Base-by-base conservation (phyloP, 2,113 vertebrate genomes). In the Erythrolamprus reginae region DNA sequence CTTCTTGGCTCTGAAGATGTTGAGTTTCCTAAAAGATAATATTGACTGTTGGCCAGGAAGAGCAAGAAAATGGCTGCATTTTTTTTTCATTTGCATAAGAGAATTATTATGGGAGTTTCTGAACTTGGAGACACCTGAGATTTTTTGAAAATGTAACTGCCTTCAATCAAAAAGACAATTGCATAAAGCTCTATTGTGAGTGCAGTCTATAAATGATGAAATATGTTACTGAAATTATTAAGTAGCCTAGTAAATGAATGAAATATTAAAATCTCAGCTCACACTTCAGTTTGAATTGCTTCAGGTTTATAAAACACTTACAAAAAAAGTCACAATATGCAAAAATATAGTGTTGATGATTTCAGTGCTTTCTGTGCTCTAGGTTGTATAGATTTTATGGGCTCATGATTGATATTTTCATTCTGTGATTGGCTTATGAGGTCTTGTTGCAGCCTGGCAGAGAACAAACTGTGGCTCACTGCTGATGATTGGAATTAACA, bases 181-280 rank as follows among this genome's bases (percentile, higher is more conserved):
- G 26, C 92, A 95, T 96, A 95, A 95, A 95, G 10, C 56, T 94
- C 23, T 42, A 47, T 96, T 94, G 96, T 88, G 90, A 93, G 93
- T 94, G 28, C n/a, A 92, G 28, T 84, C 47, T 89, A 51, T 38
- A 10, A 56, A 91, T 95, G 86, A 95, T 94, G 93, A 93, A 96
- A 96, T 82, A 28, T 92, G 95, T 90, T 93, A 42, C 89, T 95
- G 91, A 92, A 91, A 88, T 93, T 95, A 94, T 56, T 90, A 94
- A 95, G 45, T 93, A 53, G 47, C 92, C 55, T 33, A 53, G 55
- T 91, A 88, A 96, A 86, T 94, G 90, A 96, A 86, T 93, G 92
- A 96, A 96, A 93, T 92, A 94, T 45, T 93, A 23, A 52, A 85
- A 24, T 55, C 47, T 83, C 90, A 86, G 21, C 85, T 93, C 23